Evolutionary conservation across 2,113 vertebrate species (phyloP), one percentile per base, ranked within the genome.

Genomic region (Xiphophorus couchianus): DNA sequence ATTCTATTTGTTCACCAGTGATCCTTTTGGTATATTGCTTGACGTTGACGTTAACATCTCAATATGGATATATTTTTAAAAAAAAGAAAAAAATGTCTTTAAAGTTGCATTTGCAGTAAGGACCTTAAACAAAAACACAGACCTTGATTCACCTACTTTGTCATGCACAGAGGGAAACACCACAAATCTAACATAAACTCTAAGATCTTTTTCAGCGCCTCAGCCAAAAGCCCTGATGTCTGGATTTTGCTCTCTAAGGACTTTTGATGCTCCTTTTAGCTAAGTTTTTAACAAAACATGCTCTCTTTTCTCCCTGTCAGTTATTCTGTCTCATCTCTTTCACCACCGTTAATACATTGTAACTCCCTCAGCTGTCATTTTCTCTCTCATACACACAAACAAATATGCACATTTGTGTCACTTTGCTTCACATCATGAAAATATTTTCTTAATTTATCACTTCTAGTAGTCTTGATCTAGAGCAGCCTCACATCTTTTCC

Each of bases 211-310:
- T 73, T 87, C 83, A 76, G 80, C 80, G 82, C 84, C 71, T 85
- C 87, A 86, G 84, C 86, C 83, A 77, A 82, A 90, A 82, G 77
- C 73, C 74, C 76, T 84, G 80, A 71, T 88, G 86, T 87, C 80
- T 89, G 87, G 72, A 85, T 87, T 82, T 75, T 76, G 77, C 72
- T 77, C 78, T 79, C 51, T n/a, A n/a, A 25, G 8, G 51, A n/a
- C 8, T 58, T 10, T 9, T 58, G 22, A 58, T n/a, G 22, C 22
- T 85, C 77, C 74, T 86, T 86, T 83, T 90, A 87, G 80, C 89
- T 89, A 88, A 88, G 78, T 88, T 90, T 90, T 89, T 80, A 79
- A 83, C 76, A 84, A 67, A 88, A 80, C 88, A 85, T 89, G 77
- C 76, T 75, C 71, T 82, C 73, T 39, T 76, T 74, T 79, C 76